phyloP scores from a whole-genome alignment of 2,888 invertebrate genomes.

The Trachelus troglodyta region DNA sequence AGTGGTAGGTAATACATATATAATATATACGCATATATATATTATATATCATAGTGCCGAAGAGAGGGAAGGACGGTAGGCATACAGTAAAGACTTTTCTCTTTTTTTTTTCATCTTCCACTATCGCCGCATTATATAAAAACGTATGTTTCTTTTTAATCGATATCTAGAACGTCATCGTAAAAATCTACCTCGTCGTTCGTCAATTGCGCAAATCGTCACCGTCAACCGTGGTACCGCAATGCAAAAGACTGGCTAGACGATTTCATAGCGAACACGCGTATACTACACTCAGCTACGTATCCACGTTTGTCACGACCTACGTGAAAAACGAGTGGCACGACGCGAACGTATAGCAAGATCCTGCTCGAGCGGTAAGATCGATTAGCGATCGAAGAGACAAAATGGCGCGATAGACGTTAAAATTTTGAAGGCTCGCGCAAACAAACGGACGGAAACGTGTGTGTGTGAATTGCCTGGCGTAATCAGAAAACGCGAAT shows the following conservation, averaged over 20 bases:
- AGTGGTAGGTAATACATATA: constrained; percentile 12
- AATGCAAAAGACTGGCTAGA: neutral
- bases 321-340: neutral
- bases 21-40: neutral
- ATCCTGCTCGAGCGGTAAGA: neutral
- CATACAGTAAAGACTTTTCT: neutral
- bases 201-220: neutral
- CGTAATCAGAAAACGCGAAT: neutral
- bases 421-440: neutral
- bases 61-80: constrained; percentile 9
- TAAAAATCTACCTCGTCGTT: neutral
- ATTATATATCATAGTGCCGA: neutral
- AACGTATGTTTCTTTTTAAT: neutral
- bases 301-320: neutral
- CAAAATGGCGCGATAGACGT: neutral
- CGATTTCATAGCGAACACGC: neutral
- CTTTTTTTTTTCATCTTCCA: neutral
- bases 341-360: neutral
- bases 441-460: neutral
- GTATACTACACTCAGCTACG: neutral
- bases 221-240: neutral
- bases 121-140: neutral
- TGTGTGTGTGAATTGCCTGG: neutral
- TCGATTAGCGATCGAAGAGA: neutral
- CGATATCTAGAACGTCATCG: neutral